These are phyloP conservation scores for Calliphora vomitoria DNA, from an alignment of 2,888 invertebrate genomes.

Conservation along the genomic window DNA sequence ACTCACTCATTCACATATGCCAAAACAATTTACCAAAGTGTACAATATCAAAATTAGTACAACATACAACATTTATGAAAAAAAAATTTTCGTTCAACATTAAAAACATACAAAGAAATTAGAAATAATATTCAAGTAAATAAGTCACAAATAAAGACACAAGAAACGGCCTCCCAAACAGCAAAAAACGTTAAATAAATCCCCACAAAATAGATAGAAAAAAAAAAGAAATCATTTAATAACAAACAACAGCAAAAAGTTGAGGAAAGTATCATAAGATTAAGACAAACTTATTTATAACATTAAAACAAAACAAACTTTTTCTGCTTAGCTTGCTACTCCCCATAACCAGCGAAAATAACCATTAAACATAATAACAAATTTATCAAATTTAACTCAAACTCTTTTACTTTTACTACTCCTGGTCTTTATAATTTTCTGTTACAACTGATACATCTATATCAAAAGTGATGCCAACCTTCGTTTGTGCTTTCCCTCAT, in stretches of 20 bases:
- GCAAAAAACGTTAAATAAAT: neutral
- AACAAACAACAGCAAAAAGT: conserved; percentile 25
- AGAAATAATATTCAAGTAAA: neutral
- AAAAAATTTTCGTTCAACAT: neutral
- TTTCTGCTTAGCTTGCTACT: neutral
- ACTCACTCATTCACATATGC: neutral
- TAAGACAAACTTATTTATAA: conserved; percentile 51
- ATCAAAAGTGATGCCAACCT: conserved; percentile 27
- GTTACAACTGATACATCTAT: conserved; percentile 17
- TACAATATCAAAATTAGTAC: conserved; percentile 26
- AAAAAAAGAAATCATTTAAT: neutral
- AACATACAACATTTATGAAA: conserved; percentile 3
- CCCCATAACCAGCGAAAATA: neutral
- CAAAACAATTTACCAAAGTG: conserved; percentile 27
- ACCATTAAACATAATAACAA: conserved; percentile 60
- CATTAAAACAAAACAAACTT: conserved; percentile 43
- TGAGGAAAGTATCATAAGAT: conserved; percentile 46
- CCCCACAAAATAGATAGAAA: neutral
- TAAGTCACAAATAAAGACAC: conserved; percentile 26
- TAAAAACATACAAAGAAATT: conserved; percentile 1
- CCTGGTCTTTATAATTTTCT: conserved; percentile 2
- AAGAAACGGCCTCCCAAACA: neutral
- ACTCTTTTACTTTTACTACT: conserved; percentile 33
- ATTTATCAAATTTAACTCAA: conserved; percentile 59
- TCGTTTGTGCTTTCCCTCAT: neutral